These are phyloP conservation scores for Amiota minor DNA, from an alignment of 2,888 invertebrate species.

Conservation along the genomic window DNA sequence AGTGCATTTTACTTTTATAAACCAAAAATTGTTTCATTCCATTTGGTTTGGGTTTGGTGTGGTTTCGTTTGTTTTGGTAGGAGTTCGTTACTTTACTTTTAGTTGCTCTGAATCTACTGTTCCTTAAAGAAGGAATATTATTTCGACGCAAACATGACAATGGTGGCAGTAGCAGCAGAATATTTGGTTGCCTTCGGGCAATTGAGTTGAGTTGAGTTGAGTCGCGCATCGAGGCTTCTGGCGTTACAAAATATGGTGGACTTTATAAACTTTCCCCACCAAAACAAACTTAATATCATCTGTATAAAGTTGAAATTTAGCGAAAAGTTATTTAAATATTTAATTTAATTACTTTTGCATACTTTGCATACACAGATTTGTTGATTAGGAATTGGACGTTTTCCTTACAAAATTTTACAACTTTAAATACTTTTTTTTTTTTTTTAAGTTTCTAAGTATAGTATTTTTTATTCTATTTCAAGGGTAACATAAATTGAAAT, in stretches of 20 bases:
- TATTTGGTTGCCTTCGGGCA: too few species aligned
- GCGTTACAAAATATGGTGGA: too few species aligned
- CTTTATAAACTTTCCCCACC: too few species aligned
- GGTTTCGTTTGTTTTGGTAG: constrained; percentile 4
- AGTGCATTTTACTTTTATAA: constrained; percentile 27
- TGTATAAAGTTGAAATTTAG: not conserved
- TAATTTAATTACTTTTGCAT: constrained; percentile 12
- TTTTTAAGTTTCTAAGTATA: not conserved
- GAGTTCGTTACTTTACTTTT: not conserved
- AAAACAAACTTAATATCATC: too few species aligned
- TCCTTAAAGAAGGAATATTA: too few species aligned
- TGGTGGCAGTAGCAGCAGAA: too few species aligned
- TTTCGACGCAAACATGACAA: too few species aligned
- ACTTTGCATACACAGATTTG: constrained; percentile 10
- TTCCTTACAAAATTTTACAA: not conserved
- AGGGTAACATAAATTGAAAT: not conserved
- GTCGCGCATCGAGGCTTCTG: too few species aligned
- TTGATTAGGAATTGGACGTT: not conserved
- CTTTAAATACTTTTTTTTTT: not conserved
- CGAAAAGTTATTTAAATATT: constrained; percentile 2
- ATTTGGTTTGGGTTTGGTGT: not conserved
- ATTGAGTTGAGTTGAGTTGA: too few species aligned
- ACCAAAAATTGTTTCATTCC: not conserved
- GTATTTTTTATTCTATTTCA: not conserved
- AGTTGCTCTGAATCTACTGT: not conserved